Evolutionary conservation across 64 coral and sea anemone species (phyloP), one percentile per base, ranked within the genome.

Genomic region (Actinia equina): DNA sequence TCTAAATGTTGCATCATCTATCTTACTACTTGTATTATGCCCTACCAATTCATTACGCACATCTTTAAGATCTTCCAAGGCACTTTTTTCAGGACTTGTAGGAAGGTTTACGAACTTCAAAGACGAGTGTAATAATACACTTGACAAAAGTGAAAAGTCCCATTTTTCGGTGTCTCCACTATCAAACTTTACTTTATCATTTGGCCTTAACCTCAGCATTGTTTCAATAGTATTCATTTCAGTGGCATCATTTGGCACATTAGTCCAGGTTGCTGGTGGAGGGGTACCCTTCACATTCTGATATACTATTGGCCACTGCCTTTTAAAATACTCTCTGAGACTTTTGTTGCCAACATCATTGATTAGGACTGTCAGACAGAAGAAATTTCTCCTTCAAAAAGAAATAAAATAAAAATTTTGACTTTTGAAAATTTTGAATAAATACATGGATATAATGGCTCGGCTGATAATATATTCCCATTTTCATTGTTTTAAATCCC

Each of bases 21-120:
- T 79, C 44, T 43, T 77, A 30, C 23, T 15, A 15, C 41, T 43
- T 77, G 71, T n/a, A 26, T 26, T 43, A n/a, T 77, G 71, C 7
- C 71, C 71, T 77, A 77, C n/a, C 71, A 77, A 77, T 22, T 27
- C 15, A 26, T 77, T 43, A 13, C 71, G 71, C 13, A 77, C 41
- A 77, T 77, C 71, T 77, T 77, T 77, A 13, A 77, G 41, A 77
- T 77, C 71, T 43, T 77, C 41, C 23, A 77, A 30, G n/a, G 71
- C 71, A 43, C 41, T 26, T 13, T 43, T 77, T 42, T 77, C 71
- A 12, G 16, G 71, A 77, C 71, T 77, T 60, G 15, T 17, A 30
- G 71, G 30, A 37, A 37, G 71, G 13, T 26, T 77, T 16, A 77
- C n/a, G 4, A 77, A 77, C 11, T n/a, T n/a, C 71, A 77, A 15